These are phyloP conservation scores for Scomberomorus guttatus DNA, from an alignment of 2,797 vertebrate genomes.

Conservation along the genomic window DNA sequence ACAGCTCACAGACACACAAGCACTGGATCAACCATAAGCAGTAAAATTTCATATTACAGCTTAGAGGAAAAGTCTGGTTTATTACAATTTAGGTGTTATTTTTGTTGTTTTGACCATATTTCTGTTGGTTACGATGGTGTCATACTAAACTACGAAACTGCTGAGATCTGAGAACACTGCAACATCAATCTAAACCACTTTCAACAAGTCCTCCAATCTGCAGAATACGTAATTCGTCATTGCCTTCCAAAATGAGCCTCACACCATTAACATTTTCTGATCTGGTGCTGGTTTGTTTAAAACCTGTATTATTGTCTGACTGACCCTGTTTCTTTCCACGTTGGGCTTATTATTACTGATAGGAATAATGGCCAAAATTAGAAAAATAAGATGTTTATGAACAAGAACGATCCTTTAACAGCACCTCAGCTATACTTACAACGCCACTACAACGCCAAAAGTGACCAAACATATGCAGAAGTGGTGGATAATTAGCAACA, in stretches of 20 bases:
- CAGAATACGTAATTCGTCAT: no score
- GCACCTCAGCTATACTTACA: neutral
- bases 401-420: neutral
- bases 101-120: slow-evolving; percentile 6
- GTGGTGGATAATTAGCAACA: slow-evolving; percentile 32
- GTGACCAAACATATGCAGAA: slow-evolving; percentile 27
- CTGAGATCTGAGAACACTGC: neutral
- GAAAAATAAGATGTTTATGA: no score
- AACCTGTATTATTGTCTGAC: neutral
- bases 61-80: neutral
- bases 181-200: slow-evolving; percentile 1
- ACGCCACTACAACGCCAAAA: neutral
- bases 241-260: no score
- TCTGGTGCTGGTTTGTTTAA: no score
- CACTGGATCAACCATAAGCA: slow-evolving; percentile 26
- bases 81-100: neutral
- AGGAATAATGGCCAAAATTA: neutral
- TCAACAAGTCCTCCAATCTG: neutral
- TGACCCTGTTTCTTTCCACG: neutral
- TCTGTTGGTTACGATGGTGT: neutral
- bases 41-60: slow-evolving; percentile 11
- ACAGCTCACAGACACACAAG: slow-evolving; percentile 27
- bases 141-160: neutral
- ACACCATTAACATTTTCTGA: no score
- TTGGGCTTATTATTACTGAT: neutral